These are phyloP conservation scores for Aphis gossypii DNA, from an alignment of 1,140 invertebrate genomes.

Conservation along the genomic window DNA sequence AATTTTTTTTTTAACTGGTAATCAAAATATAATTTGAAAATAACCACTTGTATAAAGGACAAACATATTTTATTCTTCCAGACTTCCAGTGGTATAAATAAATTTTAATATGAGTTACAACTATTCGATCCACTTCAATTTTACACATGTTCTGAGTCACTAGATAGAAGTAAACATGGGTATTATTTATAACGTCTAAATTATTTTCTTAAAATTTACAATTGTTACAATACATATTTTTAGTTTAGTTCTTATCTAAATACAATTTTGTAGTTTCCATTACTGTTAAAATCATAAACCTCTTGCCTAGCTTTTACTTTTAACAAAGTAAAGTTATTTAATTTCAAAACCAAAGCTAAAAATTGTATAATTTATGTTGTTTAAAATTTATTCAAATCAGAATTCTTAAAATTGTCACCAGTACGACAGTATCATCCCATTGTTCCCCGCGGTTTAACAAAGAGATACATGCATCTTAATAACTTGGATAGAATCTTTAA, in stretches of 20 bases:
- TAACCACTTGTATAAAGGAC: slow-evolving; percentile 77
- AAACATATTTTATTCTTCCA: slow-evolving; percentile 84
- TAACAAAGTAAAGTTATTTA: slow-evolving; percentile 66
- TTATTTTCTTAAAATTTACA: not conserved
- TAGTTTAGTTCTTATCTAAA: slow-evolving; percentile 65
- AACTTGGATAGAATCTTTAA: slow-evolving; percentile 73
- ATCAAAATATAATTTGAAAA: not conserved
- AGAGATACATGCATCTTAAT: slow-evolving; percentile 72
- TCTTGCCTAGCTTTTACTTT: slow-evolving; percentile 73
- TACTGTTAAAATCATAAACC: slow-evolving; percentile 73
- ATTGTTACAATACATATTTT: not conserved
- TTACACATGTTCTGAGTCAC: slow-evolving; percentile 81
- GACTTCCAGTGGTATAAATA: slow-evolving; percentile 76
- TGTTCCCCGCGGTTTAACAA: slow-evolving; percentile 70
- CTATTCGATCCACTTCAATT: slow-evolving; percentile 73
- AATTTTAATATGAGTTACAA: slow-evolving; percentile 76
- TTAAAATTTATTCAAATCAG: slow-evolving; percentile 70
- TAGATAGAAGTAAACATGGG: slow-evolving; percentile 64
- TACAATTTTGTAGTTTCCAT: slow-evolving; percentile 80
- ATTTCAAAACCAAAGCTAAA: slow-evolving; percentile 73
- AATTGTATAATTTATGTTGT: slow-evolving; percentile 78
- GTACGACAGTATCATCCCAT: slow-evolving; percentile 64
- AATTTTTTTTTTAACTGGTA: not conserved
- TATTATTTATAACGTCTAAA: not conserved
- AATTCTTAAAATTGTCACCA: slow-evolving; percentile 65